A percentile compares a stretch with the other conserved stretches of the same genome.
These are phyloP conservation scores for Salarias fasciatus DNA, from an alignment of 2,797 vertebrate species.

Conservation along the genomic window DNA sequence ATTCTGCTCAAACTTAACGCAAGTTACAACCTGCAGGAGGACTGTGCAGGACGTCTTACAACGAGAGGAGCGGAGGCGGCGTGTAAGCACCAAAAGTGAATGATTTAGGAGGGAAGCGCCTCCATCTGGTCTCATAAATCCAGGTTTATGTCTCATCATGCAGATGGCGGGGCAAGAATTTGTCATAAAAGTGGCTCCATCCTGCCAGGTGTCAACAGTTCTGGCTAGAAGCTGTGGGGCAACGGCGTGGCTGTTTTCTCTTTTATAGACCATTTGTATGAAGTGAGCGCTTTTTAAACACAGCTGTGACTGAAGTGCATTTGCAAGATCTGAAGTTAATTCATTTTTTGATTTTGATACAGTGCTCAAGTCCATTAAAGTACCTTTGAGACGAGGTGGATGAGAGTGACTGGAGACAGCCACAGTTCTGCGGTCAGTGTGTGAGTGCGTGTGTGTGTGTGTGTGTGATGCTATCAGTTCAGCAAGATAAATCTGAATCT, in stretches of 20 bases:
- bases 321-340: slow-evolving; percentile 18
- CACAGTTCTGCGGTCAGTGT: slow-evolving; percentile 7
- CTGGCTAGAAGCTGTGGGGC: slow-evolving; percentile 26
- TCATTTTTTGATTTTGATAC: slow-evolving; percentile 6
- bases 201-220: slow-evolving; percentile 55
- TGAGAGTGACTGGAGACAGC: slow-evolving; percentile 6
- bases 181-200: slow-evolving; percentile 55
- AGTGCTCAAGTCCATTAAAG: slow-evolving; percentile 17
- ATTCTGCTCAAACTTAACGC: slow-evolving; percentile 22
- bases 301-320: slow-evolving; percentile 36
- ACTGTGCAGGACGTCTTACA: slow-evolving; percentile 9
- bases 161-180: slow-evolving; percentile 59
- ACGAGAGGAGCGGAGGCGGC: slow-evolving; percentile 13
- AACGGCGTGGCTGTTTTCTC: slow-evolving; percentile 28
- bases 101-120: slow-evolving; percentile 58
- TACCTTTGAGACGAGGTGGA: slow-evolving; percentile 20
- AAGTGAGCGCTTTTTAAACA: slow-evolving; percentile 43
- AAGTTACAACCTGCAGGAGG: slow-evolving; percentile 7
- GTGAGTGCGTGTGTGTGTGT: slow-evolving; percentile 1
- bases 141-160: slow-evolving; percentile 55
- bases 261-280: slow-evolving; percentile 46
- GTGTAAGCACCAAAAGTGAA: slow-evolving; percentile 26
- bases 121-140: slow-evolving; percentile 65
- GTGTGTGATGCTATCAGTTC: slow-evolving; percentile 17
- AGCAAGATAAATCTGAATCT: not conserved